Conservation (phyloP, 2,113 vertebrate species). For the Larimichthys crocea region DNA sequence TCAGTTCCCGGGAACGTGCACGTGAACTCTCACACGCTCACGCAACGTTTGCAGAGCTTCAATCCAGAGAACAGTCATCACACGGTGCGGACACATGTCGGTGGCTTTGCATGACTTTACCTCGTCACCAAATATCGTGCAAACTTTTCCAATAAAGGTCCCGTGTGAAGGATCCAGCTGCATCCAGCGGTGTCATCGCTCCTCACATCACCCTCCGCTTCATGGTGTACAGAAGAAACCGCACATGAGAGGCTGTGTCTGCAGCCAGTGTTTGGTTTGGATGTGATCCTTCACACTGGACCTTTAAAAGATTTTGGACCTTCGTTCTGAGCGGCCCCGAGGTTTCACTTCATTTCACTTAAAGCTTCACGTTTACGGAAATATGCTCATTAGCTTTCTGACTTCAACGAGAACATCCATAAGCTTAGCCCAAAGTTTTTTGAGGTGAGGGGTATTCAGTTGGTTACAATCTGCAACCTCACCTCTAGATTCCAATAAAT, state of each 20-base stretch:
- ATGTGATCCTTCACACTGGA: no score
- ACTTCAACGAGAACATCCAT: not conserved
- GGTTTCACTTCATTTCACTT: not conserved
- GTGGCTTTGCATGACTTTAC: constrained; percentile 6
- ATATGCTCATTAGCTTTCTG: no score
- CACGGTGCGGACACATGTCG: not conserved
- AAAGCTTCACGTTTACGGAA: not conserved
- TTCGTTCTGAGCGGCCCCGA: not conserved
- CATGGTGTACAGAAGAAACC: no score
- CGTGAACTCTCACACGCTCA: constrained; percentile 25
- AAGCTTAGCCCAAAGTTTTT: not conserved
- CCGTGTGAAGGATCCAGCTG: no score
- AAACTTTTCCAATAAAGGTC: not conserved
- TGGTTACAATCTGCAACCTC: no score
- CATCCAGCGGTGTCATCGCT: no score
- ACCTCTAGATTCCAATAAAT: no score
- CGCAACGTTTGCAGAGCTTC: constrained; percentile 54
- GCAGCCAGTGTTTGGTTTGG: no score
- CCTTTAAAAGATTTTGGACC: not conserved
- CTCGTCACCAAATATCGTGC: not conserved
- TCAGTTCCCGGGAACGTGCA: constrained; percentile 50
- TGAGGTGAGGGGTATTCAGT: no score
- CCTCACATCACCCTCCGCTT: no score
- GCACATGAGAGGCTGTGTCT: no score
- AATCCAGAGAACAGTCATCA: constrained; percentile 33